phyloP scores from a whole-genome alignment of 2,888 invertebrate species.

The Colletes collaris region DNA sequence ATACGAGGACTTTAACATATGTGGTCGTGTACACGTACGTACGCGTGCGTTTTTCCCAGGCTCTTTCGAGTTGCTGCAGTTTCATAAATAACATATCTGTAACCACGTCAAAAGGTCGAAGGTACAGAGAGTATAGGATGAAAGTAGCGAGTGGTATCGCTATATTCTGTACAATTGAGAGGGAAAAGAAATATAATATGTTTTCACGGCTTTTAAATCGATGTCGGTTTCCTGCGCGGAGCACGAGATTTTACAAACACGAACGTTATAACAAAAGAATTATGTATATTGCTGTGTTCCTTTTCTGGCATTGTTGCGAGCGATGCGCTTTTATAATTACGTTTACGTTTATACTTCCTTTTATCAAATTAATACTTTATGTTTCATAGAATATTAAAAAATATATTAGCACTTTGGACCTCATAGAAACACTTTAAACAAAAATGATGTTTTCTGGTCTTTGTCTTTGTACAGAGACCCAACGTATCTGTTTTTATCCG shows the following conservation, averaged over 20 bases:
- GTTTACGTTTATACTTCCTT: too few relatives aligned
- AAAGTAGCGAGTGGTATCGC: conserved; percentile 40
- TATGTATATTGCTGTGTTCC: not conserved
- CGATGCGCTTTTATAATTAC: too few relatives aligned
- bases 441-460: too few relatives aligned
- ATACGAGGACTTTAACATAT: not conserved
- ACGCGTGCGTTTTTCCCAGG: conserved; percentile 12
- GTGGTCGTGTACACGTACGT: not conserved
- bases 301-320: not conserved
- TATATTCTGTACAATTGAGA: conserved; percentile 34
- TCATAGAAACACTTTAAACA: too few relatives aligned
- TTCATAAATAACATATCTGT: conserved; percentile 43
- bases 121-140: conserved; percentile 21
- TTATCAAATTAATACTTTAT: too few relatives aligned
- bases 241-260: conserved; percentile 8
- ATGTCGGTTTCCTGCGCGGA: conserved; percentile 1
- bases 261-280: not conserved
- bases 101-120: conserved; percentile 31
- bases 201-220: conserved; percentile 25
- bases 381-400: too few relatives aligned
- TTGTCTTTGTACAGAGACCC: too few relatives aligned
- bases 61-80: conserved; percentile 26
- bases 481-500: too few relatives aligned
- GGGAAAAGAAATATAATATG: conserved; percentile 45
- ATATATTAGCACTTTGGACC: too few relatives aligned